Conservation (phyloP, 2,888 invertebrate genomes). For the Netelia inedita region DNA sequence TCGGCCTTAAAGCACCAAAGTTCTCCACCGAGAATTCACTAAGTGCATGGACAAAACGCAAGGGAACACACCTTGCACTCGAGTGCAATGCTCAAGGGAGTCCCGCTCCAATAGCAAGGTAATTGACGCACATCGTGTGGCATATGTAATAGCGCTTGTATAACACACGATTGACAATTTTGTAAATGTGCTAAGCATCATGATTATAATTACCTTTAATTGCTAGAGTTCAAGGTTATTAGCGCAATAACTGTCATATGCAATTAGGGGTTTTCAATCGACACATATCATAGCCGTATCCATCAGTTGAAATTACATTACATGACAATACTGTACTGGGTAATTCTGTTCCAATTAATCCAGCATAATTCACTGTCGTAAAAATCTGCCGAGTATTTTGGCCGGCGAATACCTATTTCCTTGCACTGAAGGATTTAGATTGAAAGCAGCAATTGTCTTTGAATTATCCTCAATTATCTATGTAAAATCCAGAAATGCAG, state of each 20-base stretch:
- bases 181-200: background rate
- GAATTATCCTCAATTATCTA: conserved; percentile 72
- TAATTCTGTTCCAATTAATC: conserved; percentile 59
- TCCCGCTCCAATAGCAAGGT: conserved; percentile 90
- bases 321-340: background rate
- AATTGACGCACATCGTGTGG: conserved; percentile 76
- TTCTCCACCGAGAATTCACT: conserved; percentile 88
- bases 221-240: background rate
- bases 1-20: conserved; percentile 89
- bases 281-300: too few species aligned
- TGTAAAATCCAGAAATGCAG: conserved; percentile 50
- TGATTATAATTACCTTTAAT: background rate
- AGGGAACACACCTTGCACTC: conserved; percentile 82
- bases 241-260: conserved; percentile 81
- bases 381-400: background rate
- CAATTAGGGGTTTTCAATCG: too few species aligned
- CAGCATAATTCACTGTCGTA: background rate
- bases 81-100: conserved; percentile 88
- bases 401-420: conserved; percentile 1
- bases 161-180: background rate
- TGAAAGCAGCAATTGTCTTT: conserved; percentile 86
- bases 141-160: background rate
- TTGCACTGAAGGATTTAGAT: conserved; percentile 87
- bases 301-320: too few species aligned
- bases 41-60: conserved; percentile 86